Evolutionary conservation across 2,888 invertebrate genomes (phyloP).

Genomic region (Heteromyza rotundicornis): DNA sequence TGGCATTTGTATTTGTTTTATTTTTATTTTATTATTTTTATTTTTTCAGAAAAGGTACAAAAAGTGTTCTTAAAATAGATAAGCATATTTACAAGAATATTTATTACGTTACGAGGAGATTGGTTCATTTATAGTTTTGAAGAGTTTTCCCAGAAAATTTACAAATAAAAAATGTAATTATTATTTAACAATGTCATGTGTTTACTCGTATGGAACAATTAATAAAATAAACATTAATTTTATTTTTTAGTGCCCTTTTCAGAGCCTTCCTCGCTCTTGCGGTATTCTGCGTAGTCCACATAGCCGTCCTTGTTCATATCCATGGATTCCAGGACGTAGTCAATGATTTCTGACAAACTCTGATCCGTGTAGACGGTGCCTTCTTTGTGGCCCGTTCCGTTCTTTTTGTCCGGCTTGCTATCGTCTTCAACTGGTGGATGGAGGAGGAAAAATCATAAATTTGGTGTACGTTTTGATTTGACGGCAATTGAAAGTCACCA

Average conservation of each 20-base stretch:
- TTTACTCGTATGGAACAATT: background rate
- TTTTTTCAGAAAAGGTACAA: too few species aligned
- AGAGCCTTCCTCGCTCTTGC: slow-evolving; percentile 39
- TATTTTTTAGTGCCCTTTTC: slow-evolving; percentile 19
- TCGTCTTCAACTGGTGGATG: slow-evolving; percentile 37
- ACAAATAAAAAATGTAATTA: background rate
- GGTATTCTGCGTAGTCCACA: slow-evolving; percentile 72
- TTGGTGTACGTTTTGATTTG: too few species aligned
- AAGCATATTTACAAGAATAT: too few species aligned
- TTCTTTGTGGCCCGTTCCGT: slow-evolving; percentile 33
- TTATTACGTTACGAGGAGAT: too few species aligned
- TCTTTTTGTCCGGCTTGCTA: slow-evolving; percentile 16
- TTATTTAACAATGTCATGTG: background rate
- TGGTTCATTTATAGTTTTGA: too few species aligned
- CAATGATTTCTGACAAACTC: slow-evolving; percentile 66
- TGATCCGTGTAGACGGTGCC: slow-evolving; percentile 65
- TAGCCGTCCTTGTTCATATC: slow-evolving; percentile 79
- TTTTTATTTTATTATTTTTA: too few species aligned
- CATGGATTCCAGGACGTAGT: slow-evolving; percentile 70
- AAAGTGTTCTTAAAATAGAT: too few species aligned
- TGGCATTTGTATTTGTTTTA: too few species aligned
- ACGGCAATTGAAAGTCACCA: slow-evolving; percentile 43
- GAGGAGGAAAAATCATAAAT: slow-evolving; percentile 7
- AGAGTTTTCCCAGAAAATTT: too few species aligned
- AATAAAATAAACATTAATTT: background rate